Base-by-base conservation (phyloP, 2,113 vertebrate species). In the Crotophaga sulcirostris region DNA sequence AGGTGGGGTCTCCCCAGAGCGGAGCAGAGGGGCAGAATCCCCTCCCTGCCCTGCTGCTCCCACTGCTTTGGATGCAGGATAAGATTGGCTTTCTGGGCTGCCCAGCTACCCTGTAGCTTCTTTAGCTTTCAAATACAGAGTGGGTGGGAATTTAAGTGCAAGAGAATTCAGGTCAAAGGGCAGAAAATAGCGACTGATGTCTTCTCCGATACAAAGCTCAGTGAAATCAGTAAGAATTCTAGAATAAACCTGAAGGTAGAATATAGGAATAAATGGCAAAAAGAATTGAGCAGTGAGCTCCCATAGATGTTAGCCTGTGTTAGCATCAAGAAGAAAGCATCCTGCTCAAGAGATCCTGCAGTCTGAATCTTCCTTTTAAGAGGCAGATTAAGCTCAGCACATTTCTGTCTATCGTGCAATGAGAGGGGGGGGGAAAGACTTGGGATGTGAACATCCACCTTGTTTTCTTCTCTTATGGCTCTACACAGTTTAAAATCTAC, bases 111-210 rank as follows among this genome's bases (percentile, higher is more conserved):
- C 79, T 9, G 20, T 2, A 81, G 58, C 51, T 72, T 5, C 51
- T 17, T 33, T 2, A 6, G 8, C 29, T 31, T 2, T 6, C 21
- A 11, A 62, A 17, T 0, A 11, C 7, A 7, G 26, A 16, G 47
- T 0, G 7, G 16, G 20, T 25, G 42, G 11, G 64, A 55, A 34
- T 1, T 16, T 8, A 16, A 64, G n/a, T 2, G 16, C 52, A 49
- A 49, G 34, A 49, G 44, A 38, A 68, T 24, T 42, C 38, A 13
- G 63, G 76, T 28, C 52, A 36, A 44, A 52, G 44, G 45, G 45
- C 23, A 72, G 54, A 23, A 67, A 68, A 81, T 1, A 67, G 15
- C 42, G 10, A 0, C 0, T 55, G 44, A 11, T 52, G n/a, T 17
- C 40, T 69, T 15, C 84, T 63, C 63, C 28, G n/a, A 18, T 28